Evolutionary conservation across 2,888 invertebrate genomes (phyloP), one percentile per base, ranked within the genome.

Genomic region (Pachymerium ferrugineum): DNA sequence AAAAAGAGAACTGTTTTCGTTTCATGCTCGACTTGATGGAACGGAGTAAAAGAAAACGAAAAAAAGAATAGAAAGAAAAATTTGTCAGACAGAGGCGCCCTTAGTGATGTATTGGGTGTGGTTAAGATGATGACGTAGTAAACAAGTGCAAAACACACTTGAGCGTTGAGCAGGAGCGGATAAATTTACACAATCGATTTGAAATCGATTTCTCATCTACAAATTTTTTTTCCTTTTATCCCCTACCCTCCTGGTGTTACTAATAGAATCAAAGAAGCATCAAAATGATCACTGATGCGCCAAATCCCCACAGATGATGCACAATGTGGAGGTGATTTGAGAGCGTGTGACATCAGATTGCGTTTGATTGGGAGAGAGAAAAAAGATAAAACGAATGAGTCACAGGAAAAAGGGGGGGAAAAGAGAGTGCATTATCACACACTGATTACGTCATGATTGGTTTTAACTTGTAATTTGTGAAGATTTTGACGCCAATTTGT

Each of bases 21-120:
- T 62, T 62, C 62, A 62, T 62, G 62, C 62, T 62, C 62, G 25
- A 62, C 62, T 62, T 62, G 62, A 62, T 62, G 62, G 62, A 62
- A 62, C 62, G 25, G n/a, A 62, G 8, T 62, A 3, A 38, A 38
- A n/a, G n/a, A n/a, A n/a, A 38, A 25, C 1, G 14, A 25, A 62
- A 62, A 62, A 62, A 25, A 62, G 28, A 25, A 22, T 12, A 62
- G 28, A 28, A 25, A 62, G 28, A 3, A 16, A 38, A 62, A 62
- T 62, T 62, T 62, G 62, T 62, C 62, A 62, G 14, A 28, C 28
- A 4, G 62, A 62, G 38, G 38, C 38, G 16, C 38, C 38, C 16
- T 12, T 12, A 38, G 38, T 38, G 38, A 38, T 38, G 38, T 38
- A 38, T 38, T 14, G n/a, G 38, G 14, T 38, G 14, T 38, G 14